A percentile compares a stretch with the other conserved stretches of the same genome.
These are phyloP conservation scores for Morpho deidamia DNA, from an alignment of 2,888 invertebrate genomes.

Conservation along the genomic window DNA sequence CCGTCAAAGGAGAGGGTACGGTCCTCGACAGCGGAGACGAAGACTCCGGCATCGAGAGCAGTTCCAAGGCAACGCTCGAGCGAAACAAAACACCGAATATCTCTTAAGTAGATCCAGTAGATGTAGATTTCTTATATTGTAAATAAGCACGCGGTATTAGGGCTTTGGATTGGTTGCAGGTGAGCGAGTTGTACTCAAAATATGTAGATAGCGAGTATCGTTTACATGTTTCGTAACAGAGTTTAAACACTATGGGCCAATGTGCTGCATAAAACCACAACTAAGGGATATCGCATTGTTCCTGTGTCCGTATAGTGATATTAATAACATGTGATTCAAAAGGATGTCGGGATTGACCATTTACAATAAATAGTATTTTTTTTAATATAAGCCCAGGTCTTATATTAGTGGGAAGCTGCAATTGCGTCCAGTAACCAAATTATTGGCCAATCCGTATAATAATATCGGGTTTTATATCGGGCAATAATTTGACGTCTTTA, in stretches of 20 bases:
- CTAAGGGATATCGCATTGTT: too few species aligned
- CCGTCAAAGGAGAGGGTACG: constrained; percentile 77
- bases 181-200: not conserved
- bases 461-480: too few species aligned
- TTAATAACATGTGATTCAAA: too few species aligned
- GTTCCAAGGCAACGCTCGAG: constrained; percentile 78
- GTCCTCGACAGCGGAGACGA: constrained; percentile 81
- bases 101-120: constrained; percentile 36
- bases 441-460: too few species aligned
- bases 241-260: not conserved
- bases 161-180: not conserved
- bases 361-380: too few species aligned
- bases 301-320: too few species aligned
- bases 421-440: too few species aligned
- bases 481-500: too few species aligned
- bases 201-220: not conserved
- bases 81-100: constrained; percentile 55
- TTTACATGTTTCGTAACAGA: not conserved
- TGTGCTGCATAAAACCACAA: not conserved
- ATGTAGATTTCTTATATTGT: constrained; percentile 27
- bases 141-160: constrained; percentile 18
- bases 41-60: constrained; percentile 82
- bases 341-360: too few species aligned
- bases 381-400: too few species aligned
- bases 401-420: too few species aligned